Evolutionary conservation across 1,140 invertebrate genomes (phyloP), one percentile per base, ranked within the genome.

Genomic region (Macrosteles quadrilineatus): DNA sequence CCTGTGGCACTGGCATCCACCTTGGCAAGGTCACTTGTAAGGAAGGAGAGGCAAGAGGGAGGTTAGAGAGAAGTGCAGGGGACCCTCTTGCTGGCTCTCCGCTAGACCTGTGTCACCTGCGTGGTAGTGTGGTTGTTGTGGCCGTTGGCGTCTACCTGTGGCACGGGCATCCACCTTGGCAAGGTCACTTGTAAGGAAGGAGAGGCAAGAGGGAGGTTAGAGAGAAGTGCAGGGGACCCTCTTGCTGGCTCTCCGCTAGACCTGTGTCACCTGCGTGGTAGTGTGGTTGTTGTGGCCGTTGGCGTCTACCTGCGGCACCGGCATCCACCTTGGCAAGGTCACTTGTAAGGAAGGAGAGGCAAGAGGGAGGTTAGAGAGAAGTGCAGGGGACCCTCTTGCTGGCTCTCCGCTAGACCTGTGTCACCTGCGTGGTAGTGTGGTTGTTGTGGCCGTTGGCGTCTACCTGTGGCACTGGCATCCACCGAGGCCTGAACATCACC

Each of bases 401-500:
- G 25, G 19, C 25, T 72, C 74, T 75, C 62, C 74, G 81, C 82
- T 86, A 87, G 74, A 87, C 83, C 71, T 86, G 84, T 32, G 85
- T 86, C 47, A 86, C 84, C 72, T 85, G 84, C 0, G 84, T 86
- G 66, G 83, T 80, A 2, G 83, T 84, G 67, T 83, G 79, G 29
- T 81, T 83, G 27, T 81, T 83, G 40, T 80, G 79, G 25, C 81
- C 81, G 75, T 84, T 84, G 69, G 81, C 81, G 32, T 83, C 80
- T 17, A 75, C 79, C 66, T 84, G 82, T 6, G 84, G 81, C 30
- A 86, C 78, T 25, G 85, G 82, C 71, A 87, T 77, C 84, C 86
- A 88, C 66, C 81, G 81, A 81, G 83, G 76, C 80, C 90, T 90
- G 77, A 90, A 89, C 2, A 89, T 83, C 66, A 89, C 79, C 27